These are phyloP conservation scores for Podarcis raffonei DNA, from an alignment of 2,113 vertebrate species.

Conservation along the genomic window DNA sequence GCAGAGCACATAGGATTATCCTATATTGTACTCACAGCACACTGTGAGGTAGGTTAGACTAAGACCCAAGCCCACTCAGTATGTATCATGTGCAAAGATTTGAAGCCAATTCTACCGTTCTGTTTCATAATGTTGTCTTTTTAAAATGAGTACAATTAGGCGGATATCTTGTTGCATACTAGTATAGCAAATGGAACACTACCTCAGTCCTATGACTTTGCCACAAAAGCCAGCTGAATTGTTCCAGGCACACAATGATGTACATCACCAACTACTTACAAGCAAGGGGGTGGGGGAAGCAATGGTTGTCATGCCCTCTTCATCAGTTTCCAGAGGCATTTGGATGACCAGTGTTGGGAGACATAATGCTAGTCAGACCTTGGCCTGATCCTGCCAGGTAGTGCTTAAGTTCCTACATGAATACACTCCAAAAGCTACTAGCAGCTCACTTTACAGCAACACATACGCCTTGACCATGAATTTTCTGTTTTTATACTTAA, in stretches of 20 bases:
- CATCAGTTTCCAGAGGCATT: not conserved
- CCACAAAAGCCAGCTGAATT: not conserved
- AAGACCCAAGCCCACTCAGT: not conserved
- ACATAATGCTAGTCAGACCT: not conserved
- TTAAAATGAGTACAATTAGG: not conserved
- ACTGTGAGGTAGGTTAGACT: not conserved
- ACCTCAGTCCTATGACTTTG: not conserved
- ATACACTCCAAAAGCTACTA: not conserved
- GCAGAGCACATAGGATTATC: not conserved
- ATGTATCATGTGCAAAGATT: not conserved
- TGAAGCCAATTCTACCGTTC: not conserved
- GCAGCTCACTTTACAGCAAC: not conserved
- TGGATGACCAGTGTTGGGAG: not conserved
- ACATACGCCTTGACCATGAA: not conserved
- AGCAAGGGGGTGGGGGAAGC: too few relatives aligned
- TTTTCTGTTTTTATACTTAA: constrained; percentile 23
- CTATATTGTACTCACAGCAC: not conserved
- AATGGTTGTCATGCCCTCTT: not conserved
- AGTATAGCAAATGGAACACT: not conserved
- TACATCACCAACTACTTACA: not conserved
- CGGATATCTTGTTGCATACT: too few relatives aligned
- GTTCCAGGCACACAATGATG: too few relatives aligned
- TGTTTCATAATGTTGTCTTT: not conserved
- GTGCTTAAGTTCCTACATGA: not conserved
- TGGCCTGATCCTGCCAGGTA: not conserved